Evolutionary conservation across 2,797 vertebrate species (phyloP), one percentile per base, ranked within the genome.

Genomic region (Phalloptychus januarius): DNA sequence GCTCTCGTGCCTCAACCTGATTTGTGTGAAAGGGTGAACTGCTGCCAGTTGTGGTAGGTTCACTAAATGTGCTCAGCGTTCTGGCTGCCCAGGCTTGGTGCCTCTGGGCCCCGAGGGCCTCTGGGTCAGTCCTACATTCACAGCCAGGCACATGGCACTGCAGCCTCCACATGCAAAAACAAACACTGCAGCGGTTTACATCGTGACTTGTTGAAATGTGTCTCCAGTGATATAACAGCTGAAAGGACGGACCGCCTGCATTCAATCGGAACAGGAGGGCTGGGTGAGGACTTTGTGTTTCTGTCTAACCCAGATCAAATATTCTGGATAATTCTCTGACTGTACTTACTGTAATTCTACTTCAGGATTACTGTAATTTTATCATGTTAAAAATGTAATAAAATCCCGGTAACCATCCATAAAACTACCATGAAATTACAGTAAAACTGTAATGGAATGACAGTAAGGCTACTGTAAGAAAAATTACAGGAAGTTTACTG

Each of bases 1-100:
- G 67, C 82, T 91, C 74, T 71, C 18, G 28, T 79, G 78, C 86
- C 74, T 38, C 25, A 79, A 87, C 79, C 80, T 90, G 85, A 91
- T 92, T 89, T 90, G 25, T n/a, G 76, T 79, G 70, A 74, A 73
- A 83, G 75, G 90, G 75, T 70, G 84, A 87, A 73, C 80, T 77
- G 82, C 85, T 86, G 82, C 71, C 65, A 50, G 72, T 78, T 1
- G 65, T 38, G 79, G 83, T 79, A 84, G 82, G 77, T 73, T 78
- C 76, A 82, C 58, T 87, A 70, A 83, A 63, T 63, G 81, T 76
- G 72, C 83, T 83, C 90, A 86, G 71, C 71, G 65, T 54, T 87
- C 83, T 80, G 87, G 84, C 56, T 25, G 40, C 20, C 38, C 76
- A 16, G 79, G 87, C 80, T 65, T 10, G 28, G 76, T 31, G 50